Evolutionary conservation across 2,888 invertebrate species (phyloP).

Genomic region (Slavum lentiscoides): DNA sequence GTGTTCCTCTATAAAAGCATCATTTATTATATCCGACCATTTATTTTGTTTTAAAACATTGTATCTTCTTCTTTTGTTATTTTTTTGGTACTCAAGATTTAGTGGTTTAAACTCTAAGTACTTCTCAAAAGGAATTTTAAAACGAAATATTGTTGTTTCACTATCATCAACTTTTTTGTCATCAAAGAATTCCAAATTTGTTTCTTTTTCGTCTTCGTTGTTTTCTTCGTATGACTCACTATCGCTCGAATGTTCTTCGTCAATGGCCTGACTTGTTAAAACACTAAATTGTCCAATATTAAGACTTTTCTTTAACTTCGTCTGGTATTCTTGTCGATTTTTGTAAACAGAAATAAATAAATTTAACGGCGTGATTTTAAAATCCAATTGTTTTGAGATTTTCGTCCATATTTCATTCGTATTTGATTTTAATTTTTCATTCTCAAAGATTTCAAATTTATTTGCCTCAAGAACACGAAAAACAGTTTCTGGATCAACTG

Average conservation of each 20-base stretch:
- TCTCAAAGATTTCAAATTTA: neutral
- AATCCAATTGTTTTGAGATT: neutral
- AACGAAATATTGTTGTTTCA: too few relatives aligned
- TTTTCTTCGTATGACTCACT: too few relatives aligned
- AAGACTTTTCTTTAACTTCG: neutral
- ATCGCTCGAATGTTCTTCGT: too few relatives aligned
- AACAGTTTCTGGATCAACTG: neutral
- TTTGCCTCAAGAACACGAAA: neutral
- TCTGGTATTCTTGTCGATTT: neutral
- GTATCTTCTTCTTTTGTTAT: too few relatives aligned
- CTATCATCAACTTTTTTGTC: too few relatives aligned
- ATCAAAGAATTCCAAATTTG: too few relatives aligned
- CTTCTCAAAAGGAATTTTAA: too few relatives aligned
- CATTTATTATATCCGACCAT: slow-evolving; percentile 5
- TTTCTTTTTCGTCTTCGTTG: too few relatives aligned
- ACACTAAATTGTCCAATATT: neutral
- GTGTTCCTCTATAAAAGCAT: neutral
- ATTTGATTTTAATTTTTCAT: slow-evolving; percentile 15
- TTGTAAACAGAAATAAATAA: slow-evolving; percentile 1
- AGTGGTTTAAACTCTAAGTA: too few relatives aligned
- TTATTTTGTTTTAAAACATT: slow-evolving; percentile 5
- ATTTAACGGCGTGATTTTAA: neutral
- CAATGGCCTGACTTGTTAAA: too few relatives aligned
- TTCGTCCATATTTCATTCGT: neutral
- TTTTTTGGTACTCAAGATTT: too few relatives aligned